Base-by-base conservation (phyloP, 2,113 vertebrate species). In the Edolisoma coerulescens region DNA sequence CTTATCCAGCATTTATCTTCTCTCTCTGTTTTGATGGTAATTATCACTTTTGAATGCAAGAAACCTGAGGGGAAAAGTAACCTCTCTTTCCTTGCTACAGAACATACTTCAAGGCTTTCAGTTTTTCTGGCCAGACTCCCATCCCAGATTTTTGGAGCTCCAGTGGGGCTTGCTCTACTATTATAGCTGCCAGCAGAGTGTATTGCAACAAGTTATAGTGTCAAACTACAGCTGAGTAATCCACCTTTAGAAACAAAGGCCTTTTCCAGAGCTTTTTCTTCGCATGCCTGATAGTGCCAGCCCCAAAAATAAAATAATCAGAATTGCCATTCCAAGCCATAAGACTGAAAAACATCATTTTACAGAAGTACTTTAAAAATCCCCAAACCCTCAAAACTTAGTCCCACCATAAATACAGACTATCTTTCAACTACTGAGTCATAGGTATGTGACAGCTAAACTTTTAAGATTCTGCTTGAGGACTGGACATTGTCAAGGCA, bases 61-160 rank as follows among this genome's bases (percentile, higher is more conserved):
- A 97, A 94, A 94, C 94, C 95, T 8, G 76, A 92, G 79, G 95
- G 90, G 30, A 64, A 77, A 94, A 59, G 87, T 53, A 95, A 94
- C 71, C 50, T 91, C 95, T 96, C 81, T 95, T 95, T 91, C 56
- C 65, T 96, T 97, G 84, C 93, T 91, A 95, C 73, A 78, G 90
- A 97, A 96, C 56, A n/a, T 44, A 86, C 76, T 94, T 94, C 65
- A 94, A 96, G 94, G 89, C 84, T 96, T 91, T 91, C 75, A 89
- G 61, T 54, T 96, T 90, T 95, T 80, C 94, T 96, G 96, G 95
- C 92, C 76, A 86, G 86, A 67, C 37, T 96, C 95, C 95, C 94
- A 95, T 49, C 49, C 45, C 63, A 82, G 71, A 85, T n/a, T 91
- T 96, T 44, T 78, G 79, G 79, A 96, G 68, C 88, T 93, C 73